Evolutionary conservation across 2,888 invertebrate genomes (phyloP).

Genomic region (Temnothorax unifasciatus): DNA sequence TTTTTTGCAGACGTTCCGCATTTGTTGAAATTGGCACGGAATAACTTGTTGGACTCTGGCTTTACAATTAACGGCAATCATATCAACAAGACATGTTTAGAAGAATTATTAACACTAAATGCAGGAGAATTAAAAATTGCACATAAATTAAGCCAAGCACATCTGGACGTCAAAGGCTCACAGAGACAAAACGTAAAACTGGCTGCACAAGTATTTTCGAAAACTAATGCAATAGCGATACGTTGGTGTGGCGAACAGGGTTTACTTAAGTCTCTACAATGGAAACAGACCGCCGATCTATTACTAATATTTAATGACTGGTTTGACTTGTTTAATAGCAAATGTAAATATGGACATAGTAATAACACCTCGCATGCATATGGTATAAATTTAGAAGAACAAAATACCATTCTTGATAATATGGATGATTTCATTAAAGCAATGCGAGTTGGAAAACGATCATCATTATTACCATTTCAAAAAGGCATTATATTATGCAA

Average conservation of each 20-base stretch:
- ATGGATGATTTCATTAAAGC: constrained; percentile 1
- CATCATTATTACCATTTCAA: neutral
- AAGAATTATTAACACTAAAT: constrained; percentile 16
- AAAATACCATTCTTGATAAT: constrained; percentile 1
- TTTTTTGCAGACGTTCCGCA: neutral
- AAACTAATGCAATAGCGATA: constrained; percentile 1
- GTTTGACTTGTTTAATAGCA: constrained; percentile 7
- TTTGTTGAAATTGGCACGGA: neutral
- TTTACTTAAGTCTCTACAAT: neutral
- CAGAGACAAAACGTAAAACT: constrained; percentile 12
- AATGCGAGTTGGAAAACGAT: constrained; percentile 5
- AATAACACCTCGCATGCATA: neutral
- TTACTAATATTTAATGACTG: constrained; percentile 5
- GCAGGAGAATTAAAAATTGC: constrained; percentile 9
- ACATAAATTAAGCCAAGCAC: constrained; percentile 4
- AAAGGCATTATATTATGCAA: constrained; percentile 14
- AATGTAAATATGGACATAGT: neutral
- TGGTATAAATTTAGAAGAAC: neutral
- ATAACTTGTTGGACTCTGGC: neutral
- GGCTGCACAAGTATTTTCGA: constrained; percentile 17
- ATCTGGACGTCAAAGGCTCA: neutral
- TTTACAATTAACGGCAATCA: neutral
- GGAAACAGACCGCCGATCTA: neutral
- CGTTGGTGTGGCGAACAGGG: neutral
- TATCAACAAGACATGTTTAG: neutral